Evolutionary conservation across 2,113 vertebrate species (phyloP).

Genomic region (Rhinoderma darwinii): DNA sequence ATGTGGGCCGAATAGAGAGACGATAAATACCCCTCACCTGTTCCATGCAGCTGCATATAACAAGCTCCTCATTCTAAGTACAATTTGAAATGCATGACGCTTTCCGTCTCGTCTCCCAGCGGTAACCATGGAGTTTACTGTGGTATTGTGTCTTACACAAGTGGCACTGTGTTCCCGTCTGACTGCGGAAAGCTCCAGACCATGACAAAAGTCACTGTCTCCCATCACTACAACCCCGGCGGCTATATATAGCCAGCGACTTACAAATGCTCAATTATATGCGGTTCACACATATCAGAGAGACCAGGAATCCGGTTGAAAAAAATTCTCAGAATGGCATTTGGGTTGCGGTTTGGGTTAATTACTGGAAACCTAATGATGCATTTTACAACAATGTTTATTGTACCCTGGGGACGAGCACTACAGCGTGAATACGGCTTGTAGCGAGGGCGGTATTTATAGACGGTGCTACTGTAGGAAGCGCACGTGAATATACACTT

Average conservation of each 20-base stretch:
- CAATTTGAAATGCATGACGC: conserved; percentile 51
- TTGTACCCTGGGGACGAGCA: not conserved
- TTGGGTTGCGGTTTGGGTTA: not conserved
- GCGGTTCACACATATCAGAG: not conserved
- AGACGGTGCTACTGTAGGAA: not conserved
- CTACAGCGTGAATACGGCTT: not conserved
- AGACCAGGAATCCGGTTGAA: not conserved
- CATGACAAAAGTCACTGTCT: conserved; percentile 38
- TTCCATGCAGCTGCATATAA: conserved; percentile 49
- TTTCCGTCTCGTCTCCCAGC: conserved; percentile 27
- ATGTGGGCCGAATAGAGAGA: conserved; percentile 1
- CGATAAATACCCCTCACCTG: conserved; percentile 47
- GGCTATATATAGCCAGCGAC: conserved; percentile 14
- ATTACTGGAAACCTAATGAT: not conserved
- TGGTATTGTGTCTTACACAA: conserved; percentile 51
- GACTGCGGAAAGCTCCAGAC: conserved; percentile 35
- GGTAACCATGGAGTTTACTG: conserved; percentile 51
- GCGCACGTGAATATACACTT: not conserved
- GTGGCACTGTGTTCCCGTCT: conserved; percentile 29
- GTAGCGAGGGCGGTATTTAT: not conserved
- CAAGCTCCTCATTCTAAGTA: conserved; percentile 34
- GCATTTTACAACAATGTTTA: not conserved
- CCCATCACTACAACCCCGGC: not conserved
- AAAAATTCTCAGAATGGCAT: not conserved
- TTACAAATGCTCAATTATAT: not conserved